Conservation (phyloP, 2,888 invertebrate genomes). For the Melinaea menophilus region DNA sequence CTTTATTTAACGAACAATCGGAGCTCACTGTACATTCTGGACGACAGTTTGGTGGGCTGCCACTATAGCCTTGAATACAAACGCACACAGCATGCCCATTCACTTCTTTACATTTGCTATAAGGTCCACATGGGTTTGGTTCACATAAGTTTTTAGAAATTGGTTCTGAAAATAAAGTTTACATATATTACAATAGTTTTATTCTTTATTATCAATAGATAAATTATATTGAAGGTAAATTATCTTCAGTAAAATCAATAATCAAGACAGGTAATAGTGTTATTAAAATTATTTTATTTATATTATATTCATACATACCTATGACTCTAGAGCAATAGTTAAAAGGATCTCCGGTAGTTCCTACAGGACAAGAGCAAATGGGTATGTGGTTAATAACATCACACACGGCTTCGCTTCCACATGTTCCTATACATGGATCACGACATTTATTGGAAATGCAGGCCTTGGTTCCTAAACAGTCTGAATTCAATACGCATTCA, state of each 20-base stretch:
- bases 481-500: conserved; percentile 87
- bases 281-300: neutral
- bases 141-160: conserved; percentile 53
- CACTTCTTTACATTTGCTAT: conserved; percentile 83
- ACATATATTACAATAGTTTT: neutral
- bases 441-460: conserved; percentile 86
- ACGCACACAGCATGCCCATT: conserved; percentile 85
- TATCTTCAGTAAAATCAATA: too few relatives aligned
- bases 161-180: conserved; percentile 45
- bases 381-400: conserved; percentile 83
- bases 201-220: too few relatives aligned
- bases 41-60: conserved; percentile 85
- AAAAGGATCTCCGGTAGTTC: conserved; percentile 81
- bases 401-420: conserved; percentile 79
- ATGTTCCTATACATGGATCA: conserved; percentile 85
- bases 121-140: conserved; percentile 81
- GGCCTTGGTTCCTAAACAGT: conserved; percentile 82
- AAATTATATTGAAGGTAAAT: too few relatives aligned
- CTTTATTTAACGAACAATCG: conserved; percentile 82
- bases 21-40: conserved; percentile 88
- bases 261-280: neutral
- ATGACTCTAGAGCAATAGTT: conserved; percentile 73
- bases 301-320: conserved; percentile 42
- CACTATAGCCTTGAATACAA: conserved; percentile 82
- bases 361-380: conserved; percentile 81